Percentiles rank a stretch among this genome's conserved stretches.
Evolutionary conservation across 1,140 invertebrate species (phyloP).

Genomic region (Potamilus streckersoni): DNA sequence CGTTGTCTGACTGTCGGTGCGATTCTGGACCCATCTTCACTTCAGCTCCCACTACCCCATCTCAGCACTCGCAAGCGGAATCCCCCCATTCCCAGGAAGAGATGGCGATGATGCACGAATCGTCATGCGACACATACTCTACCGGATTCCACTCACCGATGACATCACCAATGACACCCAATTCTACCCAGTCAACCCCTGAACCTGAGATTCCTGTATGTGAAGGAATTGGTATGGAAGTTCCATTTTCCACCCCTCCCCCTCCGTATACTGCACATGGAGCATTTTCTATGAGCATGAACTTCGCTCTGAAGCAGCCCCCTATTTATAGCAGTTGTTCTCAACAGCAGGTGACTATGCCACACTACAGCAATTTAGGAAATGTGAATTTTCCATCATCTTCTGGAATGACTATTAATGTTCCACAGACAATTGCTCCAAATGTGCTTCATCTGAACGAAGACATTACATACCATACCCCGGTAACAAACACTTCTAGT

Average conservation of each 20-base stretch:
- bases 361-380: conserved; percentile 30
- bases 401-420: conserved; percentile 17
- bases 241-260: conserved; percentile 40
- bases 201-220: conserved; percentile 47
- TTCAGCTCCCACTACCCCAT: conserved; percentile 44
- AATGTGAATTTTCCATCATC: conserved; percentile 39
- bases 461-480: conserved; percentile 35
- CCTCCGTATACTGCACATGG: conserved; percentile 56
- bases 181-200: conserved; percentile 55
- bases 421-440: conserved; percentile 39
- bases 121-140: conserved; percentile 48
- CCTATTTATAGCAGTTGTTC: conserved; percentile 64
- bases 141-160: conserved; percentile 54
- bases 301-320: conserved; percentile 60
- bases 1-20: conserved; percentile 21
- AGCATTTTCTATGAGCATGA: conserved; percentile 37
- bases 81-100: conserved; percentile 33
- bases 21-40: conserved; percentile 26
- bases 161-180: conserved; percentile 38
- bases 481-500: conserved; percentile 44
- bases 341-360: conserved; percentile 41
- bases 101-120: conserved; percentile 36
- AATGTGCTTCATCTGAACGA: conserved; percentile 47
- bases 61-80: conserved; percentile 40
- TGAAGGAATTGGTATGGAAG: conserved; percentile 4